A percentile compares a stretch with the other conserved stretches of the same genome.
Evolutionary conservation across 2,797 vertebrate genomes (phyloP).

Genomic region (Xiphophorus birchmanni): DNA sequence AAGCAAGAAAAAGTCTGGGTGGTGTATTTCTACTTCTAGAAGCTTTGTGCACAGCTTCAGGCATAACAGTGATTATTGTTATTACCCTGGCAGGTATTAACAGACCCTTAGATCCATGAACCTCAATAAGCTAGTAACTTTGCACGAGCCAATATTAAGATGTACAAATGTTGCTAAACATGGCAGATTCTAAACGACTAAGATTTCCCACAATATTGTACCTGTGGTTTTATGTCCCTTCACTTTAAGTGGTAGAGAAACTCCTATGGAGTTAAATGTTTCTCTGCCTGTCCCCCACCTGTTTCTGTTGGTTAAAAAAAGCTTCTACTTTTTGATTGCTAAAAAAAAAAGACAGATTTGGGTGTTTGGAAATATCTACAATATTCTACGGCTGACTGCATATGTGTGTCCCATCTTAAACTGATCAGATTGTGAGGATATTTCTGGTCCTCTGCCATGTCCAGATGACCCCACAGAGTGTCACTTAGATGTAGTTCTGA

Average conservation of each 20-base stretch:
- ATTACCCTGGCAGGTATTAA: background rate
- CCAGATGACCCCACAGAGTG: background rate
- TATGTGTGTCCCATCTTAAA: background rate
- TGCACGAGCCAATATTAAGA: too few species aligned
- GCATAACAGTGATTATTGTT: background rate
- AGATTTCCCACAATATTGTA: background rate
- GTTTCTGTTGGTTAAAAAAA: background rate
- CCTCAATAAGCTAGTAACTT: background rate
- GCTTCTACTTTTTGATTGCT: background rate
- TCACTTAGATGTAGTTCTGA: background rate
- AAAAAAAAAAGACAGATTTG: background rate
- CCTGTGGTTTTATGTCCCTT: background rate
- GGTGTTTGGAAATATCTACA: background rate
- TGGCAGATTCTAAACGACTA: background rate
- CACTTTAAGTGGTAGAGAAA: background rate
- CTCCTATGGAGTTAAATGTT: background rate
- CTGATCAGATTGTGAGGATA: background rate
- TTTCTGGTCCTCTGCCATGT: too few species aligned
- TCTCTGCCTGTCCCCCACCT: background rate
- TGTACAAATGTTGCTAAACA: background rate
- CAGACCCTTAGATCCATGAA: background rate
- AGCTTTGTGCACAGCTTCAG: background rate
- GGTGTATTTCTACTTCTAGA: background rate
- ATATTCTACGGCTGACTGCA: background rate
- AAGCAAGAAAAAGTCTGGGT: background rate